Evolutionary conservation across 2,888 invertebrate species (phyloP), one percentile per base, ranked within the genome.

Genomic region (Drosophila emarginata): DNA sequence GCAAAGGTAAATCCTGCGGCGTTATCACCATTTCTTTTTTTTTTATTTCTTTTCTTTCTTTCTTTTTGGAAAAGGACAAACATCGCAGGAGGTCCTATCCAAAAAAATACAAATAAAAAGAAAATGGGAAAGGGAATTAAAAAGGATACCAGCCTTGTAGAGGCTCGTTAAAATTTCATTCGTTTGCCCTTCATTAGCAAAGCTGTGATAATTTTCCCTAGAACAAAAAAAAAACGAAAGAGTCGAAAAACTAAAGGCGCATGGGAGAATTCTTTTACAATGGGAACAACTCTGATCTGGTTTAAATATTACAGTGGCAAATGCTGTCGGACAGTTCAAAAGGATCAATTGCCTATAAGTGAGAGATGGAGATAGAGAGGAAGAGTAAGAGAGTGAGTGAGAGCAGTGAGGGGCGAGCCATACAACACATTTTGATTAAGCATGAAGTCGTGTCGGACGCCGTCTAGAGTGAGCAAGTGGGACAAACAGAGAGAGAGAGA

Each of bases 381-480:
- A 1, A 32, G 2, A 28, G n/a, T n/a, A n/a, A n/a, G n/a, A 28
- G 28, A 28, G 28, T 28, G 6, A 5, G 11, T 21, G 11, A 14
- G 15, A 21, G 58, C 4, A 18, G n/a, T 54, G 51, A 57, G 63
- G 61, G 74, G 63, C 67, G 77, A 67, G 73, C 66, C 78, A 71
- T 74, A 69, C 79, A 77, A 84, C 87, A 84, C 87, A 84, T 84
- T 81, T 78, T 88, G 87, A 87, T 87, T 89, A 88, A 80, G 86
- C 87, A 79, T 88, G 89, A 88, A 85, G 88, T 79, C 74, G 76
- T 66, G 72, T 70, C 67, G 50, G 76, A 76, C 73, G 71, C 72
- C 68, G 59, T 54, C 45, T 45, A 18, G 11, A 11, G 11, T 1
- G 1, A 18, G 11, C 23, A 23, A 23, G 23, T 23, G 23, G 4